Evolutionary conservation across 2,888 invertebrate genomes (phyloP), one percentile per base, ranked within the genome.

Genomic region (Oxystoma pomonae): DNA sequence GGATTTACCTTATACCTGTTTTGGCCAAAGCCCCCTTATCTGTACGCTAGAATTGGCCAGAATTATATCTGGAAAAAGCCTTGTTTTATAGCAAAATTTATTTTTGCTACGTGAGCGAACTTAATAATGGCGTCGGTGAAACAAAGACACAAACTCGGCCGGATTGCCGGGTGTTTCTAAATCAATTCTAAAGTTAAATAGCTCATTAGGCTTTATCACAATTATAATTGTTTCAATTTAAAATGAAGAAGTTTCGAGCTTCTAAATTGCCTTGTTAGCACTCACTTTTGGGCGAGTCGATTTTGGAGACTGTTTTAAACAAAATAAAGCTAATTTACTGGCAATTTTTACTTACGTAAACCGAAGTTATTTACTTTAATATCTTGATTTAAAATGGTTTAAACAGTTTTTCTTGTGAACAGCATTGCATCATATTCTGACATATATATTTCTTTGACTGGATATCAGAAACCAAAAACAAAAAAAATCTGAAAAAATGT

Each of bases 181-280:
- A 67, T 65, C 67, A 67, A 67, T 67, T 67, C 60, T 59, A 65
- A 62, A 60, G 61, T 63, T 67, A 57, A 65, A 63, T 63, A 65
- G 57, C 61, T 65, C 65, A 65, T 65, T 67, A 65, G 65, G 57
- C 63, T 64, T 64, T 64, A 66, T 59, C 63, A 59, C 59, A 64
- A 64, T 64, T 66, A 64, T 61, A 66, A 66, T 64, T 59, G 61
- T 66, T 64, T 64, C 58, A 66, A 61, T 61, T 60, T 58, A 55
- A 51, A 50, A 61, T 22, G 49, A 59, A 57, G 58, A 63, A 65
- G 57, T 65, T 35, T 63, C 12, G 55, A 53, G 61, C 53, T 61
- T 57, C n/a, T 64, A 61, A 65, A 65, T 62, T 60, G 60, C 57
- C 57, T 50, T 19, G 35, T 58, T 53, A 53, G 19, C 53, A 53